Conservation (phyloP, 2,113 vertebrate genomes). For the Boleophthalmus pectinirostris region DNA sequence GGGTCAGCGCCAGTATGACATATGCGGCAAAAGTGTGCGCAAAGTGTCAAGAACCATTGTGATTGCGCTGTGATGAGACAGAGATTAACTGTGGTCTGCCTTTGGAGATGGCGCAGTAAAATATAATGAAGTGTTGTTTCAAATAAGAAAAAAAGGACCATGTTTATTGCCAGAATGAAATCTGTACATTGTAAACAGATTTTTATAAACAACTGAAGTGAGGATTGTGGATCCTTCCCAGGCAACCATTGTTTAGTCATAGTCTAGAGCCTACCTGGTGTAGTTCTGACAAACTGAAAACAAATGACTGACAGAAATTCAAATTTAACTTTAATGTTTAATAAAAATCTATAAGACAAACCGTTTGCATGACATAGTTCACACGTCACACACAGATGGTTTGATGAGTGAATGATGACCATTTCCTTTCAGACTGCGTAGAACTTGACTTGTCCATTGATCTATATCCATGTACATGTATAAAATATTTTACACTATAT, state of each 20-base stretch:
- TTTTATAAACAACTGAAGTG: too few relatives aligned
- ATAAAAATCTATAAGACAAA: background rate
- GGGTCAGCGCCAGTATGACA: background rate
- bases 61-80: too few relatives aligned
- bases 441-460: background rate
- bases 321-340: background rate
- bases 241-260: too few relatives aligned
- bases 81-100: too few relatives aligned
- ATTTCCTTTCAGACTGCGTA: background rate
- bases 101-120: too few relatives aligned
- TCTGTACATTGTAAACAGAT: too few relatives aligned
- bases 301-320: background rate
- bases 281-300: background rate
- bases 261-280: too few relatives aligned
- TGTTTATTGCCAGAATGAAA: too few relatives aligned
- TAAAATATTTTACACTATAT: slow-evolving; percentile 14
- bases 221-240: too few relatives aligned
- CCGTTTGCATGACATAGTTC: background rate
- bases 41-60: too few relatives aligned
- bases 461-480: background rate
- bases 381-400: background rate
- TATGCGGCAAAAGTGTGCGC: background rate
- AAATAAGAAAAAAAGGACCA: too few relatives aligned
- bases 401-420: background rate
- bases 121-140: too few relatives aligned